Percentiles rank a stretch among this genome's conserved stretches.
Evolutionary conservation across 2,797 vertebrate genomes (phyloP).

Genomic region (Artibeus jamaicensis): DNA sequence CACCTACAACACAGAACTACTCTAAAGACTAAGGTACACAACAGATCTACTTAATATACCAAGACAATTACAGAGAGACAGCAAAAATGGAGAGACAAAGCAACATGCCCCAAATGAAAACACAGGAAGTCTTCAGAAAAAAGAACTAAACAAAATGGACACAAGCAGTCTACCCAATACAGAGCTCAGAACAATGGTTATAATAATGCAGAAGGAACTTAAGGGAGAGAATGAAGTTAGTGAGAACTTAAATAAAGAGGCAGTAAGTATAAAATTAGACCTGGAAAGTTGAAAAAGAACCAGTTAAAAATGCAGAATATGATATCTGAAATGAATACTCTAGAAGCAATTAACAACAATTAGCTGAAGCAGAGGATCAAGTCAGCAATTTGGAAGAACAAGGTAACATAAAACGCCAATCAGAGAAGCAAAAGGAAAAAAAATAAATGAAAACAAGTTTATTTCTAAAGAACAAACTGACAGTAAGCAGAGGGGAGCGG

Average conservation of each 20-base stretch:
- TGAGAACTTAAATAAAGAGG: not conserved
- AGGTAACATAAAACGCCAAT: not conserved
- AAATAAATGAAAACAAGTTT: not conserved
- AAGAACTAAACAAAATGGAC: not conserved
- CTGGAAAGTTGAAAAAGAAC: not conserved
- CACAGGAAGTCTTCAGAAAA: not conserved
- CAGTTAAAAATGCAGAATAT: not conserved
- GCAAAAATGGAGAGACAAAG: not conserved
- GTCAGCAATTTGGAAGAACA: not conserved
- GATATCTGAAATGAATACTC: not conserved
- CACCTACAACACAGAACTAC: not conserved
- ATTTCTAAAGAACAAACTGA: too few relatives aligned
- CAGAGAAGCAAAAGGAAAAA: too few relatives aligned
- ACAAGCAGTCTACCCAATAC: not conserved
- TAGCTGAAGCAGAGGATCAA: not conserved
- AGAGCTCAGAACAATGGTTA: not conserved
- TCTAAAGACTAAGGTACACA: not conserved
- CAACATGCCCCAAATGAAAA: not conserved
- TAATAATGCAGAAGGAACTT: not conserved
- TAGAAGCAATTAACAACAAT: not conserved
- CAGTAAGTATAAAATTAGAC: not conserved
- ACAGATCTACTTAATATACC: not conserved
- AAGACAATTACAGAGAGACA: not conserved
- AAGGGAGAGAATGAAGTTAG: not conserved
- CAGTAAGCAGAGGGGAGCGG: too few relatives aligned